A percentile compares a stretch with the other conserved stretches of the same genome.
These are phyloP conservation scores for Meta bourneti DNA, from an alignment of 2,888 invertebrate species.

Conservation along the genomic window DNA sequence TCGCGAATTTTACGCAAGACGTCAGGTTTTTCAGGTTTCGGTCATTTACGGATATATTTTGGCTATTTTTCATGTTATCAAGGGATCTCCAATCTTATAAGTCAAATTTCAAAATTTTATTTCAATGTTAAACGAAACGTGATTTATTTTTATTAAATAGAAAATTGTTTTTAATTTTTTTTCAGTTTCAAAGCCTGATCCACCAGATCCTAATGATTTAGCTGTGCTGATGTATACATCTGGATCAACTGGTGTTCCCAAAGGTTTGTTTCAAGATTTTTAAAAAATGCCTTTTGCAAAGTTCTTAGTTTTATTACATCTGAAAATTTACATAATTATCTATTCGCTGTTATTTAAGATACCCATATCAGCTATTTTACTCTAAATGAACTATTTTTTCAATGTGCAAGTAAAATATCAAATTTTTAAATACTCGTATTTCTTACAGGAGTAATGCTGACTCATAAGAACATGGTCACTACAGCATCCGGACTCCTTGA, in stretches of 20 bases:
- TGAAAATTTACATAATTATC: neutral
- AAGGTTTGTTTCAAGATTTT: constrained; percentile 84
- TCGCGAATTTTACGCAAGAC: too few species aligned
- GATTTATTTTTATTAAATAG: too few species aligned
- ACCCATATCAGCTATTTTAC: too few species aligned
- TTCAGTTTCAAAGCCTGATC: constrained; percentile 78
- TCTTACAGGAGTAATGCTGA: constrained; percentile 78
- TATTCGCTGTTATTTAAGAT: too few species aligned
- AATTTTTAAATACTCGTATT: neutral
- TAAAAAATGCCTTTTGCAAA: neutral
- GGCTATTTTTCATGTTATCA: too few species aligned
- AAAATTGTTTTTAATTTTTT: neutral
- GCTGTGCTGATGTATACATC: constrained; percentile 99
- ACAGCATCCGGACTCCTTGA: constrained; percentile 74
- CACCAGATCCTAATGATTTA: constrained; percentile 88
- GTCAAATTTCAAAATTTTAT: too few species aligned
- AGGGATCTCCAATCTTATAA: too few species aligned
- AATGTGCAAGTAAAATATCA: neutral
- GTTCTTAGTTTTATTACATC: neutral
- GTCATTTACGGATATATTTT: too few species aligned
- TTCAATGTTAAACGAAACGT: too few species aligned
- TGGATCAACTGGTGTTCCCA: constrained; percentile 97
- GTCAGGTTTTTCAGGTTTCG: too few species aligned
- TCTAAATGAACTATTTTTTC: too few species aligned
- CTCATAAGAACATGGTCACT: constrained; percentile 77